These are phyloP conservation scores for Falcunculus frontatus DNA, from an alignment of 2,113 vertebrate genomes.

Conservation along the genomic window DNA sequence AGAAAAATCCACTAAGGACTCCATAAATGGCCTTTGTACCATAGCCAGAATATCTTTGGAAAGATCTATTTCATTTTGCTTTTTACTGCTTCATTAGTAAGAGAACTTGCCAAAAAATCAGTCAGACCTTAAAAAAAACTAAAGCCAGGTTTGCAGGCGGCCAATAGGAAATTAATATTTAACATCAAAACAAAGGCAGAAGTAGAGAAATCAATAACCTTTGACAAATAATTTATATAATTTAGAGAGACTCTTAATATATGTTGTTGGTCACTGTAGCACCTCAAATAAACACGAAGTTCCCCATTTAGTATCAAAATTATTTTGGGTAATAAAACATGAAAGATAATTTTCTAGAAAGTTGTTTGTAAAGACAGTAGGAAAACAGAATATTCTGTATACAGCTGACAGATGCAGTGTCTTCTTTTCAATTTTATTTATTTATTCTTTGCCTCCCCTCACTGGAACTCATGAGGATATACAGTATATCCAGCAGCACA, in stretches of 20 bases:
- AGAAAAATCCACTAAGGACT: neutral
- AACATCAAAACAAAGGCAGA: neutral
- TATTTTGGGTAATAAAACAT: neutral
- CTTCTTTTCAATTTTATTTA: neutral
- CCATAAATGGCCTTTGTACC: neutral
- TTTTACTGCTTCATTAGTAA: neutral
- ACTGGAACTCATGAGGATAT: neutral
- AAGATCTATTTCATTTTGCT: neutral
- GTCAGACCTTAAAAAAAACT: neutral
- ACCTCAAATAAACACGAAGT: neutral
- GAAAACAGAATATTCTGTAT: neutral
- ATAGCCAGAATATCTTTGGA: neutral
- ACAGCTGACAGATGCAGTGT: neutral
- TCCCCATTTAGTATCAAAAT: neutral
- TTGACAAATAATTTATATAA: neutral
- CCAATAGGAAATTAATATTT: neutral
- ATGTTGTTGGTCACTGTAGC: neutral
- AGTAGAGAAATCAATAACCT: neutral
- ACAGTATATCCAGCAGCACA: neutral
- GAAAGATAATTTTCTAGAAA: neutral
- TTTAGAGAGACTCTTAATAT: neutral
- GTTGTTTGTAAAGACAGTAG: neutral
- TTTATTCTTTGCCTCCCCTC: neutral
- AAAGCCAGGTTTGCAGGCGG: neutral
- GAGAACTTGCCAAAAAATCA: neutral